Evolutionary conservation across 2,888 invertebrate genomes (phyloP), one percentile per base, ranked within the genome.

Genomic region (Pseudoips prasinana): DNA sequence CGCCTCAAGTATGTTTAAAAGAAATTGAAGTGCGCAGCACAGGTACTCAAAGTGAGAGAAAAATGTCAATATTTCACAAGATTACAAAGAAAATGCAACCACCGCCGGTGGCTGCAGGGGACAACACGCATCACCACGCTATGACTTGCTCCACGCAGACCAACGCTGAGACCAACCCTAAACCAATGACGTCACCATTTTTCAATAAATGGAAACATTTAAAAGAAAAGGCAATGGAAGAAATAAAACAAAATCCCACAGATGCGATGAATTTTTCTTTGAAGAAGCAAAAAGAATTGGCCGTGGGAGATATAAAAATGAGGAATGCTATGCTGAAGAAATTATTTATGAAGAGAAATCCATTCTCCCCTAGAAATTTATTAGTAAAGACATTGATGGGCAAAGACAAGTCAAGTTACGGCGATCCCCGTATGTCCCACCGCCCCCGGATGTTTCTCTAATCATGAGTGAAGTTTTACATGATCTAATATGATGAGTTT

Each of bases 11-110:
- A 0, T 85, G 85, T 39, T 51, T 87, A 1, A 84, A 80, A 47
- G 85, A 87, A 54, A 70, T 87, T 26, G 87, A 87, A 71, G 83
- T 87, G 0, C 85, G 80, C 51, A 87, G 79, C 44, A 77, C 68
- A 22, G 82, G 70, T 2, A 84, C 81, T 1, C 87, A 88, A 40
- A 86, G 85, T 52, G 81, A 81, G 14, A 73, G 71, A 20, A 83
- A 78, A 37, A 58, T 75, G 45, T 69, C 81, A 1, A 62, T 83
- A 22, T 77, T 85, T 19, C 46, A 49, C n/a, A 78, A 74, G 36
- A 59, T 84, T n/a, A 61, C 69, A 10, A 66, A 72, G 19, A 81
- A 70, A 43, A 58, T 62, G 7, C 62, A 67, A 22, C 61, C 45
- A 5, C 61, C 69, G 0, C 36, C 33, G 1, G 14, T 9, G 3